phyloP scores from a whole-genome alignment of 2,113 vertebrate genomes.

The Scatophagus argus region DNA sequence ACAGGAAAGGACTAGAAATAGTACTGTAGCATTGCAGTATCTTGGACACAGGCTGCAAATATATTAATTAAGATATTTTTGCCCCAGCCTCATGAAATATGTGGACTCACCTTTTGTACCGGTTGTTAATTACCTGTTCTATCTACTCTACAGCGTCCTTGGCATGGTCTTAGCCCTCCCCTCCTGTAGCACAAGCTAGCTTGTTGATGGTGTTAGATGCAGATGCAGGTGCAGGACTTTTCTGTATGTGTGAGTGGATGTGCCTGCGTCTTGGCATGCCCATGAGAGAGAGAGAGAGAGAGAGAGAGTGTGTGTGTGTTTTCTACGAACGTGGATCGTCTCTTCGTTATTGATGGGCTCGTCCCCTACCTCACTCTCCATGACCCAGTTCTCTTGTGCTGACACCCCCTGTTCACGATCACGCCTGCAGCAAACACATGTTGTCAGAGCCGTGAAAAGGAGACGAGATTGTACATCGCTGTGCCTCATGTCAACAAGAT shows the following conservation, averaged over 20 bases:
- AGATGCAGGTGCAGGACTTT: slow-evolving; percentile 49
- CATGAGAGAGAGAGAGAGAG: slow-evolving; percentile 18
- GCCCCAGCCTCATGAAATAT: slow-evolving; percentile 23
- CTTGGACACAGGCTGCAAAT: slow-evolving; percentile 1
- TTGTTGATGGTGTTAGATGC: slow-evolving; percentile 30
- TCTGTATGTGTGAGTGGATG: slow-evolving; percentile 1
- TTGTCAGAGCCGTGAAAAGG: slow-evolving; percentile 49
- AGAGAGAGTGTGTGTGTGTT: slow-evolving; percentile 23
- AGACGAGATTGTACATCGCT: background rate
- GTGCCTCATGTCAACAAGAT: background rate
- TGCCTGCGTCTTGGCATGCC: slow-evolving; percentile 19
- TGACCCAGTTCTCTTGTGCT: slow-evolving; percentile 79
- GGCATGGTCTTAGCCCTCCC: slow-evolving; percentile 18
- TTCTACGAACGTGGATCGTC: slow-evolving; percentile 57
- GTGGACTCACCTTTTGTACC: slow-evolving; percentile 53
- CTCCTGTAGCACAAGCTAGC: slow-evolving; percentile 20
- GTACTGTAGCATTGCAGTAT: background rate
- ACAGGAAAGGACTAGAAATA: background rate
- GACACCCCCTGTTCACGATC: slow-evolving; percentile 66
- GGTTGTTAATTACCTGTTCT: slow-evolving; percentile 59
- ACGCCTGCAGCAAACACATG: slow-evolving; percentile 68
- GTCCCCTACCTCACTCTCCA: slow-evolving; percentile 56
- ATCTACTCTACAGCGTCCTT: slow-evolving; percentile 55
- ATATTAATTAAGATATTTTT: slow-evolving; percentile 50
- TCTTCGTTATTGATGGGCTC: slow-evolving; percentile 75